Conservation (phyloP, 1,140 invertebrate species). For the Cepaea nemoralis region DNA sequence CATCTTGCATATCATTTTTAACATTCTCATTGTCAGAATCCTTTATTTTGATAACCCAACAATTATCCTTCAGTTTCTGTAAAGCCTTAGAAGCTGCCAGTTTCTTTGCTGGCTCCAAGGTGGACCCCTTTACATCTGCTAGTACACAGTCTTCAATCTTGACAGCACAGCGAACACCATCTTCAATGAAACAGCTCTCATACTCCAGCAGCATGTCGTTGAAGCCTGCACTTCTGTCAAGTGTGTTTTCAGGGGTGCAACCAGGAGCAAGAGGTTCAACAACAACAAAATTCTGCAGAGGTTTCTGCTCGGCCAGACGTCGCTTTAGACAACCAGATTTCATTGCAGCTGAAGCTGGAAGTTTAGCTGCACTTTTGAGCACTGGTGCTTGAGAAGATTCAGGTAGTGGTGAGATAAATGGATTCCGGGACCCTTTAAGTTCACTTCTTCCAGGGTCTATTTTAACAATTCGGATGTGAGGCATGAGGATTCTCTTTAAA, state of each 20-base stretch:
- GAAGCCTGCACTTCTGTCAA: constrained; percentile 53
- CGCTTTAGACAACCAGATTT: constrained; percentile 30
- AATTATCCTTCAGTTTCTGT: constrained; percentile 51
- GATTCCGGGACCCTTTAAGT: constrained; percentile 46
- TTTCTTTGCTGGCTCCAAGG: constrained; percentile 49
- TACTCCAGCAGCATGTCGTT: constrained; percentile 55
- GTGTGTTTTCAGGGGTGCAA: constrained; percentile 40
- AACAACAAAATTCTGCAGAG: constrained; percentile 49
- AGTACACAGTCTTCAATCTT: constrained; percentile 50
- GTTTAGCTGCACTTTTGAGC: not conserved
- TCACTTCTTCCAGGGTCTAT: constrained; percentile 46
- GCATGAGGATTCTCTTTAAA: constrained; percentile 50
- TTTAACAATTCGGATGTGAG: constrained; percentile 49
- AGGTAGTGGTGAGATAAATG: constrained; percentile 33
- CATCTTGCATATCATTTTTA: constrained; percentile 64
- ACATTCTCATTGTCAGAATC: constrained; percentile 52
- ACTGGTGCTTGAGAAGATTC: not conserved
- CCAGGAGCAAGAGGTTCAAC: constrained; percentile 40
- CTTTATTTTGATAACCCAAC: constrained; percentile 74
- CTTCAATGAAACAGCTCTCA: constrained; percentile 44
- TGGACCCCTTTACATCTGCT: constrained; percentile 41
- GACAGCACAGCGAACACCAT: constrained; percentile 49
- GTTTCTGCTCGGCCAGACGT: constrained; percentile 16
- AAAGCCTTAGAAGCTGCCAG: constrained; percentile 52
- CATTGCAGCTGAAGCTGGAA: constrained; percentile 34